Evolutionary conservation across 1,140 invertebrate species (phyloP), one percentile per base, ranked within the genome.

Genomic region (Drosophila sechellia): DNA sequence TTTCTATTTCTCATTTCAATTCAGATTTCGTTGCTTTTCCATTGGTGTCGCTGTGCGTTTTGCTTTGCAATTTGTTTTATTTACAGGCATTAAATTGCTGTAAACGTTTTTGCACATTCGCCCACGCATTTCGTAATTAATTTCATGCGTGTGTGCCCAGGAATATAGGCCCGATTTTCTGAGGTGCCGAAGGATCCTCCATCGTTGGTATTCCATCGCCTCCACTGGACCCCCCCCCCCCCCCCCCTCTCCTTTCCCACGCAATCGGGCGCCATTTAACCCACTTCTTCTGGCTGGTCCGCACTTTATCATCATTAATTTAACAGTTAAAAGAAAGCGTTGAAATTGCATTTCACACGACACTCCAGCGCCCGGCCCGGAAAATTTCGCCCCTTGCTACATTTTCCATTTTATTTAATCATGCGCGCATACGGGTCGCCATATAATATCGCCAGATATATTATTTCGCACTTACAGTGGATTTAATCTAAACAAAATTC

Each of bases 251-350:
- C 11, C 25, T 5, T 27, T 5, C 25, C 25, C 5, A 5, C 5
- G 5, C 25, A 27, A 27, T 4, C 45, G 11, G 10, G 35, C 8
- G 4, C 31, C 49, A 34, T 6, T 53, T 49, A 25, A 3, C 10
- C 37, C 46, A 65, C 49, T 39, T 25, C 39, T 45, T 20, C 15
- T 53, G 39, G 27, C 42, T 43, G 5, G 50, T 15, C 13, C 40
- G 17, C 48, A 56, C 20, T 66, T 79, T 76, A 64, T 58, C 56
- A 65, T 66, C 76, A 79, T 79, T 71, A 80, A 76, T 80, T 75
- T 60, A 52, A 61, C 77, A 61, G 53, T 80, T 80, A 80, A 80
- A 76, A 60, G 50, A 31, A 61, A 50, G 71, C 71, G 55, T 76
- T 71, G 55, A 81, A 81, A 81, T 81, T 71, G 59, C 79, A 80